These are phyloP conservation scores for Carduelis carduelis DNA, from an alignment of 2,797 vertebrate genomes.

Conservation along the genomic window DNA sequence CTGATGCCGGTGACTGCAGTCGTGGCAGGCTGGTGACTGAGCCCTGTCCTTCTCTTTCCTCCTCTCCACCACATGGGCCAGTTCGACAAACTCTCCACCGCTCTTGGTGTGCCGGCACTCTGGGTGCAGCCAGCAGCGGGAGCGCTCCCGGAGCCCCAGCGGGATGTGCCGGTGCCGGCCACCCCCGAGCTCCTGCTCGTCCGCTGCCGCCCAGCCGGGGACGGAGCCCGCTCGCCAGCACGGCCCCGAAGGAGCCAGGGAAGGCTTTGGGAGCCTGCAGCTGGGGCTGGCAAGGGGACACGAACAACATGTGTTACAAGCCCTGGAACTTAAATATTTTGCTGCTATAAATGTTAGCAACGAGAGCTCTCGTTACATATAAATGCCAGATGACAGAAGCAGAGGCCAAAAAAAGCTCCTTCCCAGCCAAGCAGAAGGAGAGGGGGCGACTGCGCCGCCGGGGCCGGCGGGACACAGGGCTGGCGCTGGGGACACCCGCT, in stretches of 20 bases:
- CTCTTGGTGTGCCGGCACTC: accelerated
- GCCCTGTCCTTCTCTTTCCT: background rate
- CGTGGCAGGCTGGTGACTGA: accelerated
- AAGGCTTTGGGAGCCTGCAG: background rate
- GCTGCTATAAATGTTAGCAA: constrained; percentile 68
- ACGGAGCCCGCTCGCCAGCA: accelerated
- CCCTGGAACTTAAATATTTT: constrained; percentile 62
- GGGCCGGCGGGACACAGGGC: background rate
- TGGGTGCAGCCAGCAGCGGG: accelerated
- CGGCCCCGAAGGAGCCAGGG: background rate
- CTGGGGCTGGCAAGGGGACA: constrained; percentile 29
- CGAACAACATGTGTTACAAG: constrained; percentile 33
- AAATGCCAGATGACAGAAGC: constrained; percentile 75
- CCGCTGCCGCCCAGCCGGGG: accelerated
- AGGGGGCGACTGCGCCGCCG: constrained; percentile 31
- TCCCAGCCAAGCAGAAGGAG: constrained; percentile 64
- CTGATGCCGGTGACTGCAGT: background rate
- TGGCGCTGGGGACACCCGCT: accelerated
- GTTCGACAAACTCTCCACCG: accelerated
- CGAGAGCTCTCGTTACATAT: constrained; percentile 64
- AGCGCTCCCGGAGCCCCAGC: accelerated
- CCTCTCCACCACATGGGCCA: accelerated
- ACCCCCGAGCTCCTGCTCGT: background rate
- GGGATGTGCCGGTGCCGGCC: accelerated
- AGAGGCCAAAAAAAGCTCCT: constrained; percentile 70